Base-by-base conservation (phyloP, 2,797 vertebrate genomes). In the Sebastes trivittatus region DNA sequence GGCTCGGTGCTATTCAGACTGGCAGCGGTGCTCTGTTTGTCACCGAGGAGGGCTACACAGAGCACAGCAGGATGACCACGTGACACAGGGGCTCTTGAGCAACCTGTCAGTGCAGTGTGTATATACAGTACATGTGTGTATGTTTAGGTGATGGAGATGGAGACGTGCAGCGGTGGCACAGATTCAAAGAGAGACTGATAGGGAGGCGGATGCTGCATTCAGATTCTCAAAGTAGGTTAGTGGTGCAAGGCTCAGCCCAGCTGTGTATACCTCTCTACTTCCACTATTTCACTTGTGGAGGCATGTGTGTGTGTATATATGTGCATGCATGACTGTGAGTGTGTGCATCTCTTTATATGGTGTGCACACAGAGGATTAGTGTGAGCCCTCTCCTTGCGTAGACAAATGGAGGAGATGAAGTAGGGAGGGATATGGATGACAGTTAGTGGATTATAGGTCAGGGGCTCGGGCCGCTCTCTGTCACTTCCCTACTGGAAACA, bases 141-240 rank as follows among this genome's bases (percentile, higher is more conserved):
- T 42, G 68, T 14, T 79, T 58, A 49, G 27, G 32, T 7, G 77
- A 78, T 67, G 76, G 71, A 82, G 82, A 81, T 42, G 38, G 32
- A 82, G 75, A 76, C 56, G 7, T 69, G 81, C 75, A 81, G 77
- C 75, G 49, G 72, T 83, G 72, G 68, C 80, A 82, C 77, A 64
- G 75, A 87, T 92, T 88, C 84, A 87, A 74, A 83, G 71, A 75
- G 77, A 58, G 65, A 69, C 58, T 55, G 72, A 88, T 66, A 27
- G 75, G 38, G 76, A 83, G 55, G 64, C 29, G 78, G 78, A 87
- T 88, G 86, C 78, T 87, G 82, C 84, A 87, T 73, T 92, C 72
- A 55, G 80, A 86, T 84, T 52, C 75, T 80, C 54, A 85, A 94
- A 94, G 89, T 95, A 94, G 91, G 93, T 93, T 93, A 94, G 89